phyloP scores from a whole-genome alignment of 2,797 vertebrate species.

The Passerculus sandwichensis region DNA sequence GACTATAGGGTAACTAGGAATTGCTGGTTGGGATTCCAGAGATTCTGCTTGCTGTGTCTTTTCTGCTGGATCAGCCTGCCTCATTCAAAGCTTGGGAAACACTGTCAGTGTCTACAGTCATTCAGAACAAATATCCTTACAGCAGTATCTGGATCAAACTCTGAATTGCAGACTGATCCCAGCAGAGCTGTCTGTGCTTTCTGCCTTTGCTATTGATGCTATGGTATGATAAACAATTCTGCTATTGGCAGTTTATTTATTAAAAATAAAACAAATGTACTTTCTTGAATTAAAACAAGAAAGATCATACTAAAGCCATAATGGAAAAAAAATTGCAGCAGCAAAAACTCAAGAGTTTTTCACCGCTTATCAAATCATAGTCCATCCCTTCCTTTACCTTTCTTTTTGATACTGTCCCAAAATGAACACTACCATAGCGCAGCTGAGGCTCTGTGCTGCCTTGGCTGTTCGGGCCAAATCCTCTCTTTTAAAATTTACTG shows the following conservation, averaged over 20 bases:
- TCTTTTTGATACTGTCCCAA: not conserved
- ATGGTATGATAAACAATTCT: not conserved
- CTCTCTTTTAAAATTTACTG: not conserved
- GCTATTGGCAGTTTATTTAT: not conserved
- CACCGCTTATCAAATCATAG: not conserved
- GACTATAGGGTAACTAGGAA: not conserved
- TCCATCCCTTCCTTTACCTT: not conserved
- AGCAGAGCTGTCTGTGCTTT: not conserved
- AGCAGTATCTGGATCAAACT: not conserved
- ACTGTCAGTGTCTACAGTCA: not conserved
- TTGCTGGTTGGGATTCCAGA: not conserved
- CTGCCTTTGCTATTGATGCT: not conserved
- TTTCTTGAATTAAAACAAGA: not conserved
- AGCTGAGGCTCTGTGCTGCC: not conserved
- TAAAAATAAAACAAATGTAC: not conserved
- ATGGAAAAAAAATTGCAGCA: not conserved
- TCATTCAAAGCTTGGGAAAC: constrained; percentile 17
- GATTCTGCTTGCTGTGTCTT: not conserved
- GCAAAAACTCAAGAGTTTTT: not conserved
- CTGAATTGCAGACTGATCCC: not conserved
- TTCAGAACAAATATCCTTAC: not conserved
- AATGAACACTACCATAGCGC: not conserved
- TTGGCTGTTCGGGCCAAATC: not conserved
- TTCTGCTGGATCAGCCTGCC: constrained; percentile 22
- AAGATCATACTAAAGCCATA: not conserved